Evolutionary conservation across 2,888 invertebrate genomes (phyloP).

Genomic region (Lobophora halterata): DNA sequence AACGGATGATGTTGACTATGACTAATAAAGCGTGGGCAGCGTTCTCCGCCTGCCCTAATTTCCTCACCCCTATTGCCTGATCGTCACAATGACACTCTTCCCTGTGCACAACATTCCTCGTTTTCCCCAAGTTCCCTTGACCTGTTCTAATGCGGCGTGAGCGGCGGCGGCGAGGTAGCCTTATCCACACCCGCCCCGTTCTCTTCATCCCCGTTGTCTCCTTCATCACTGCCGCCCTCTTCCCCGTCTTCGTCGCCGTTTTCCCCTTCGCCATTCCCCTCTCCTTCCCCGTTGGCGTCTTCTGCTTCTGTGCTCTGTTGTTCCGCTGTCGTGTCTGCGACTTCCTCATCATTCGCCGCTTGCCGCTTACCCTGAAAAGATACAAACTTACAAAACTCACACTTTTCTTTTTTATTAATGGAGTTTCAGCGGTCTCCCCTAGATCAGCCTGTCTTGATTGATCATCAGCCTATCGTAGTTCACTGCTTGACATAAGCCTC

Average conservation of each 20-base stretch:
- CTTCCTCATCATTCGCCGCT: slow-evolving; percentile 56
- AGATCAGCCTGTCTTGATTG: no score
- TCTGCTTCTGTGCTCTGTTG: slow-evolving; percentile 44
- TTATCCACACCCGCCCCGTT: slow-evolving; percentile 55
- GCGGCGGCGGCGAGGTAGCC: slow-evolving; percentile 77
- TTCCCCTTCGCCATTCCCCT: slow-evolving; percentile 44
- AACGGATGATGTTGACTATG: no score
- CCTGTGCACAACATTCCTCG: no score
- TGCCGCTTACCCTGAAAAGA: slow-evolving; percentile 57
- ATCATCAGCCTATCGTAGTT: no score
- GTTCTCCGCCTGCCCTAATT: no score
- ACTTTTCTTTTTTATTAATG: neutral
- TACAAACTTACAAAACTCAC: slow-evolving; percentile 3
- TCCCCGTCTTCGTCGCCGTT: slow-evolving; percentile 50
- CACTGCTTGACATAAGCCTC: no score
- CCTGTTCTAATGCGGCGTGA: slow-evolving; percentile 37
- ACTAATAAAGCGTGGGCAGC: no score
- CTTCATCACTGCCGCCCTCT: slow-evolving; percentile 42
- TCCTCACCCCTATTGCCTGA: no score
- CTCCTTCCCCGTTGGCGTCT: slow-evolving; percentile 44
- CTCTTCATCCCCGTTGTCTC: slow-evolving; percentile 41
- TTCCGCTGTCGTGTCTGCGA: slow-evolving; percentile 42
- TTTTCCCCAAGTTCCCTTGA: no score
- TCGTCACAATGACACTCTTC: no score
- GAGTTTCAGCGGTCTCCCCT: no score